A percentile compares a stretch with the other conserved stretches of the same genome.
Conservation (phyloP, 2,888 invertebrate genomes). For the Hypselothyrea guttata region DNA sequence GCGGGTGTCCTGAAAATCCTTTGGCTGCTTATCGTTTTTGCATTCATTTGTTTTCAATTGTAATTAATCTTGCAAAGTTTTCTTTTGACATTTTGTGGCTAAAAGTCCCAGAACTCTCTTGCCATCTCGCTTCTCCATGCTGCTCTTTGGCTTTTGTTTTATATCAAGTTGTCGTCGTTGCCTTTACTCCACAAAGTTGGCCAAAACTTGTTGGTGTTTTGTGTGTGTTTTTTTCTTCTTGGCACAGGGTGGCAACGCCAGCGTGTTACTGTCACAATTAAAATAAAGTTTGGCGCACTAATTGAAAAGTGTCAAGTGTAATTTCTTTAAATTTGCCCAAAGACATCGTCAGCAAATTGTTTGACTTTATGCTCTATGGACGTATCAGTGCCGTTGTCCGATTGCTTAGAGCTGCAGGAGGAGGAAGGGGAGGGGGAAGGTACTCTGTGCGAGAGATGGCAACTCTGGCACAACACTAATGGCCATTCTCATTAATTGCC, state of each 20-base stretch:
- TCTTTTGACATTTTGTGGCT: constrained; percentile 75
- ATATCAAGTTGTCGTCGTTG: constrained; percentile 45
- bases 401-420: neutral
- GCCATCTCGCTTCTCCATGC: constrained; percentile 4
- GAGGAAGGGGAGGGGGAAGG: neutral
- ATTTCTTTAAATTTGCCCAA: constrained; percentile 66
- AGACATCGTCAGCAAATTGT: constrained; percentile 51
- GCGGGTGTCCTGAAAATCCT: constrained; percentile 54
- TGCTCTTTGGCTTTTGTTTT: constrained; percentile 33
- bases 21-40: constrained; percentile 79
- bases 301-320: constrained; percentile 77
- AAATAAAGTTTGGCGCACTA: constrained; percentile 73
- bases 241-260: constrained; percentile 42
- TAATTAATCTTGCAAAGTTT: constrained; percentile 78
- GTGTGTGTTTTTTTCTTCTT: constrained; percentile 18
- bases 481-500: constrained; percentile 43
- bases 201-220: constrained; percentile 52
- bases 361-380: constrained; percentile 49
- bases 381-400: constrained; percentile 38
- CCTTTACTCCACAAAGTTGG: constrained; percentile 46
- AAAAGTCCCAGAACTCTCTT: constrained; percentile 26
- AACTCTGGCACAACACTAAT: constrained; percentile 34
- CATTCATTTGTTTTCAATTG: constrained; percentile 79
- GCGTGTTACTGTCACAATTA: constrained; percentile 79
- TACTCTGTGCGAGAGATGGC: neutral